Conservation (phyloP, 1,140 invertebrate genomes). For the Lordiphosa collinella region DNA sequence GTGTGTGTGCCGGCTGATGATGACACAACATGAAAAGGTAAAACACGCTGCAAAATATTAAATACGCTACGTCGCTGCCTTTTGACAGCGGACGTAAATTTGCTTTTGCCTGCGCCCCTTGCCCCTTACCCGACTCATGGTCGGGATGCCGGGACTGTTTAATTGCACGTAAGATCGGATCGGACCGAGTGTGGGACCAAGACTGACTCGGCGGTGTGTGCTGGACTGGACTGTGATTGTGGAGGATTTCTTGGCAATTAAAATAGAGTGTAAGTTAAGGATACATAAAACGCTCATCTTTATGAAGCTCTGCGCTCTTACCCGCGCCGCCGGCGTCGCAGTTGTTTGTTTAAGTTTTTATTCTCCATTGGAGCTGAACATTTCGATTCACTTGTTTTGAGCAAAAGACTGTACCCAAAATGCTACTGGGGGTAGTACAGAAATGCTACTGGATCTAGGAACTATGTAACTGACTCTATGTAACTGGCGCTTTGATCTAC, state of each 20-base stretch:
- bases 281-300: slow-evolving; percentile 75
- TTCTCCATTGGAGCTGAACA: too few relatives aligned
- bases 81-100: slow-evolving; percentile 79
- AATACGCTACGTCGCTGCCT: slow-evolving; percentile 77
- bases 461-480: too few relatives aligned
- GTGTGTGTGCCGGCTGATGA: slow-evolving; percentile 60
- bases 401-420: too few relatives aligned
- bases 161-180: slow-evolving; percentile 69
- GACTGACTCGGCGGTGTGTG: slow-evolving; percentile 12
- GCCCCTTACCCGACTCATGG: neutral
- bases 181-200: slow-evolving; percentile 9
- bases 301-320: slow-evolving; percentile 35
- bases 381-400: too few relatives aligned
- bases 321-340: too few relatives aligned
- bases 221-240: slow-evolving; percentile 23
- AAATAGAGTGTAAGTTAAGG: slow-evolving; percentile 79
- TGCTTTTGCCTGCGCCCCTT: slow-evolving; percentile 55
- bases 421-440: too few relatives aligned
- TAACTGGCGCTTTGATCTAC: too few relatives aligned
- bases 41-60: slow-evolving; percentile 79
- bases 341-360: too few relatives aligned
- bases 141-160: slow-evolving; percentile 46
- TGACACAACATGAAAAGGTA: slow-evolving; percentile 79
- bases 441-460: too few relatives aligned
- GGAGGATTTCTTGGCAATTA: slow-evolving; percentile 67